A percentile compares a stretch with the other conserved stretches of the same genome.
phyloP scores from a whole-genome alignment of 2,888 invertebrate genomes.

The Boloria euphrosyne region DNA sequence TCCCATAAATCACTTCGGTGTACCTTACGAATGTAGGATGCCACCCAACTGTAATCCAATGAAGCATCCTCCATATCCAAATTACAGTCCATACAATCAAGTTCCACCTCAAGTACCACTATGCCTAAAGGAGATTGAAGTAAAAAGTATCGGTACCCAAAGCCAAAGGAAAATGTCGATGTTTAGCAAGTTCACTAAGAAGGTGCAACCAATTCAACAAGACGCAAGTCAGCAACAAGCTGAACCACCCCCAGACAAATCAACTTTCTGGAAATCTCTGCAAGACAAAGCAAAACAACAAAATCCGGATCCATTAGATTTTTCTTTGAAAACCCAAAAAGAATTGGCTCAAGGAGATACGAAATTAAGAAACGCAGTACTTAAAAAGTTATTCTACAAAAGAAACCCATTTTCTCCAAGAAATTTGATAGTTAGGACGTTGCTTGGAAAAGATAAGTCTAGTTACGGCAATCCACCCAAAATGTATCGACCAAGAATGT shows the following conservation, averaged over 20 bases:
- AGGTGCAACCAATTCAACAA: constrained; percentile 44
- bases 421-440: constrained; percentile 63
- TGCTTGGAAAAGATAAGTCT: constrained; percentile 65
- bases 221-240: constrained; percentile 18
- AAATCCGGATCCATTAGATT: constrained; percentile 49
- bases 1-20: constrained; percentile 7
- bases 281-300: constrained; percentile 51
- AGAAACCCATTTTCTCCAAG: constrained; percentile 70
- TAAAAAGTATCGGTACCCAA: constrained; percentile 70
- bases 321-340: constrained; percentile 57
- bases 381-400: constrained; percentile 68
- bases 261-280: constrained; percentile 55
- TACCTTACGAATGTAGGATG: constrained; percentile 36
- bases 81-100: constrained; percentile 44
- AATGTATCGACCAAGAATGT: constrained; percentile 58
- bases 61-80: constrained; percentile 28
- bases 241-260: constrained; percentile 33
- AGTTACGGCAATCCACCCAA: constrained; percentile 58
- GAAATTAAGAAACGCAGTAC: constrained; percentile 62
- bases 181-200: constrained; percentile 60
- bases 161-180: constrained; percentile 66
- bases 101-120: constrained; percentile 58
- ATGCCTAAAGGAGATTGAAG: constrained; percentile 72
- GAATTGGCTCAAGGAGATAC: constrained; percentile 58
- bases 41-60: constrained; percentile 20